These are phyloP conservation scores for Ictidomys tridecemlineatus DNA, from an alignment of 2,113 vertebrate species.

Conservation along the genomic window DNA sequence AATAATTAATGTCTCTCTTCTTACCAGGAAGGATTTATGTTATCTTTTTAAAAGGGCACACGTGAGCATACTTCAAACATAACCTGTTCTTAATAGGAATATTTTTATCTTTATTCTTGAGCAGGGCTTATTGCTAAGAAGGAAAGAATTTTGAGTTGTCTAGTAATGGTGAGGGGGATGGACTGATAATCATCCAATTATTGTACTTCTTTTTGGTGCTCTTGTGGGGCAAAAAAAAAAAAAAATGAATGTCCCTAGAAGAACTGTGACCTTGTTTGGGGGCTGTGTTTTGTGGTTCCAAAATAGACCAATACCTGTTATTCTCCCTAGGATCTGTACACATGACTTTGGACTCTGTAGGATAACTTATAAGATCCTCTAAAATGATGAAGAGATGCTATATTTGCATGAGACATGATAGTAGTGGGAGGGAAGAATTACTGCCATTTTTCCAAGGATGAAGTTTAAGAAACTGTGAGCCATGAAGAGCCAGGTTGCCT, in stretches of 20 bases:
- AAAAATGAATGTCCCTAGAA: background rate
- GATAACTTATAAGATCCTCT: background rate
- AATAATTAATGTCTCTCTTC: constrained; percentile 66
- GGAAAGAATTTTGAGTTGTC: constrained; percentile 17
- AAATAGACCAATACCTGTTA: background rate
- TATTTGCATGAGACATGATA: background rate
- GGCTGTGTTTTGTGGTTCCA: background rate
- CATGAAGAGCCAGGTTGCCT: background rate
- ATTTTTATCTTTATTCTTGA: constrained; percentile 11
- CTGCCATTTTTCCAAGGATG: background rate
- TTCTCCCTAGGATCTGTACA: background rate
- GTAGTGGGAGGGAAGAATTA: background rate
- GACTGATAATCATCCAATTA: background rate
- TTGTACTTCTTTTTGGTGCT: background rate
- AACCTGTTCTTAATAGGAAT: constrained; percentile 35
- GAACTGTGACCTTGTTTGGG: background rate
- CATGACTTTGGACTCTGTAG: background rate
- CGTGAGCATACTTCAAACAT: constrained; percentile 70
- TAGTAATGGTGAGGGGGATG: background rate
- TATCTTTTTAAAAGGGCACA: constrained; percentile 61
- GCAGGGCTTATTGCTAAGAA: constrained; percentile 46
- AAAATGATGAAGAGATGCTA: background rate
- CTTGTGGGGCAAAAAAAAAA: background rate
- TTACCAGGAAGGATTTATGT: constrained; percentile 6
- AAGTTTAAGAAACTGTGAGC: background rate